A percentile compares a stretch with the other conserved stretches of the same genome.
These are phyloP conservation scores for Ptychadena robeensis DNA, from an alignment of 2,797 vertebrate genomes.

Conservation along the genomic window DNA sequence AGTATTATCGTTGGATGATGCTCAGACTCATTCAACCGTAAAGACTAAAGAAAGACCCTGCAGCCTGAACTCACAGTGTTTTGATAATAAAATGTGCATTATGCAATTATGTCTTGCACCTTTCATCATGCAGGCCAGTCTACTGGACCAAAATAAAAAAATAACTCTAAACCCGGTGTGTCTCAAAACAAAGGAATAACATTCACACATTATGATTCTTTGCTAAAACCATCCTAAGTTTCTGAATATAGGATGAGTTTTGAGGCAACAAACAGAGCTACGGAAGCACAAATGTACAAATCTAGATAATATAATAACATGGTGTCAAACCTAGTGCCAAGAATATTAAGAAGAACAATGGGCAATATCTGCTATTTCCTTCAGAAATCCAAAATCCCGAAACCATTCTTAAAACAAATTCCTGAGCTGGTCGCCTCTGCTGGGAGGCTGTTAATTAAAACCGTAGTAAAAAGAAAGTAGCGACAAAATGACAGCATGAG, in stretches of 20 bases:
- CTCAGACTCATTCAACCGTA: too few relatives aligned
- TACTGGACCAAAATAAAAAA: too few relatives aligned
- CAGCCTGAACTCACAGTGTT: too few relatives aligned
- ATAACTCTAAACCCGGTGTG: too few relatives aligned
- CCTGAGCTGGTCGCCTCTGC: constrained; percentile 21
- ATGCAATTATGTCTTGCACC: too few relatives aligned
- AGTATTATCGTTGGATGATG: too few relatives aligned
- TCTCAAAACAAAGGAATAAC: too few relatives aligned
- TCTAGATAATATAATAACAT: constrained; percentile 19
- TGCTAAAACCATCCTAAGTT: too few relatives aligned
- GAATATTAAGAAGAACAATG: constrained; percentile 54
- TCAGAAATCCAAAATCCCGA: constrained; percentile 21
- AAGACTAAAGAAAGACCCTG: too few relatives aligned
- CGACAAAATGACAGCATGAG: constrained; percentile 48
- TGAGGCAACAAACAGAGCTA: not conserved
- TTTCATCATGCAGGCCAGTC: too few relatives aligned
- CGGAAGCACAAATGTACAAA: not conserved
- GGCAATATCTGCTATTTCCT: constrained; percentile 54
- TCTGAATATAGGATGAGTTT: not conserved
- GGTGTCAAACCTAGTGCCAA: constrained; percentile 45
- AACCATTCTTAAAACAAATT: constrained; percentile 41
- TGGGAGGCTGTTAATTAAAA: constrained; percentile 34
- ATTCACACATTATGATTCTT: too few relatives aligned
- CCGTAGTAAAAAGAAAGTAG: constrained; percentile 2
- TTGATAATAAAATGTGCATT: too few relatives aligned